phyloP scores from a whole-genome alignment of 2,113 vertebrate genomes.

The Nothoprocta pentlandii region DNA sequence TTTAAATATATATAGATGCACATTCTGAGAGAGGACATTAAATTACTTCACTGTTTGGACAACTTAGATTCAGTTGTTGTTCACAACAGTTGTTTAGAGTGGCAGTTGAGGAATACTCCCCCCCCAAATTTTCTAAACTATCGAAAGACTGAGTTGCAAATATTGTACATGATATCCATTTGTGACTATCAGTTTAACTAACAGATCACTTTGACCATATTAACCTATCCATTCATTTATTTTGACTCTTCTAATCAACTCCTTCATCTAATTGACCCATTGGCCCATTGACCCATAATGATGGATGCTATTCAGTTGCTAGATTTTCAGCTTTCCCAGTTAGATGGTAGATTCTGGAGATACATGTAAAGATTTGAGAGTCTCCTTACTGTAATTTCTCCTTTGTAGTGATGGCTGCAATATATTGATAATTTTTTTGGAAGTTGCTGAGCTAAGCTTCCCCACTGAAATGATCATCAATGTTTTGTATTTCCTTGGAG shows the following conservation, averaged over 20 bases:
- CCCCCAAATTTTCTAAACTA: not conserved
- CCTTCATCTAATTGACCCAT: not conserved
- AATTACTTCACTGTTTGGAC: not conserved
- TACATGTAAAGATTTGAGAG: not conserved
- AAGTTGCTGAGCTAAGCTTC: not conserved
- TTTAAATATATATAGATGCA: not conserved
- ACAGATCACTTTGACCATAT: not conserved
- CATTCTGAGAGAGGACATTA: not conserved
- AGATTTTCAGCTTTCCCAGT: not conserved
- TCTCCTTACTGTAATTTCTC: not conserved
- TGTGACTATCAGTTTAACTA: not conserved
- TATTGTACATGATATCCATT: not conserved
- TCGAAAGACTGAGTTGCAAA: not conserved
- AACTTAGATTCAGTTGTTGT: not conserved
- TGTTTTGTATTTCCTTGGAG: not conserved
- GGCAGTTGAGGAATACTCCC: not conserved
- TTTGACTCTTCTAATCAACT: not conserved
- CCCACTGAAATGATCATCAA: not conserved
- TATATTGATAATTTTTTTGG: not conserved
- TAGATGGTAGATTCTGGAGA: not conserved
- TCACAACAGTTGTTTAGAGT: not conserved
- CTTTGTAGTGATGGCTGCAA: not conserved
- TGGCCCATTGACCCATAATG: not conserved
- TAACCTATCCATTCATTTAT: not conserved
- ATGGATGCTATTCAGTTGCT: not conserved